These are phyloP conservation scores for Choristoneura fumiferana DNA, from an alignment of 1,140 invertebrate species.

Conservation along the genomic window DNA sequence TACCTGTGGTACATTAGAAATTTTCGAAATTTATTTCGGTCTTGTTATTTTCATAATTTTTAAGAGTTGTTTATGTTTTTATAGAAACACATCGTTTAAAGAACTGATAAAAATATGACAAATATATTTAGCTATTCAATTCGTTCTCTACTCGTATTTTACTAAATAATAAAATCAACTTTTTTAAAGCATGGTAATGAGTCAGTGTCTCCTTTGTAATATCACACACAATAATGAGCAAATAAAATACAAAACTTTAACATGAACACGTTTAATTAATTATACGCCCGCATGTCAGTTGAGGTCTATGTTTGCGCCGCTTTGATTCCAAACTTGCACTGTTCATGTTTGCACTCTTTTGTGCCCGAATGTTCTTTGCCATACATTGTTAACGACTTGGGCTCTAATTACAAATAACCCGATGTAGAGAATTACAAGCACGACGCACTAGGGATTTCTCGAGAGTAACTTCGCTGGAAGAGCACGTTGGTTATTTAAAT, in stretches of 20 bases:
- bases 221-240: conserved; percentile 6
- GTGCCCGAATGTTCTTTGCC: conserved; percentile 9
- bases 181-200: too few relatives aligned
- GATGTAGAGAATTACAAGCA: neutral
- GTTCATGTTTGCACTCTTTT: conserved; percentile 35
- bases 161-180: too few relatives aligned
- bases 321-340: conserved; percentile 41
- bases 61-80: too few relatives aligned
- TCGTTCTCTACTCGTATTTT: too few relatives aligned
- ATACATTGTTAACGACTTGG: conserved; percentile 11
- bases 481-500: neutral
- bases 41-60: too few relatives aligned
- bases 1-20: too few relatives aligned
- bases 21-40: too few relatives aligned
- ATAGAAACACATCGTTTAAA: too few relatives aligned
- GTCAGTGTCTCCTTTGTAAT: neutral
- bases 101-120: too few relatives aligned
- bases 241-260: conserved; percentile 14
- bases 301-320: conserved; percentile 46
- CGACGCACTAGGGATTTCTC: neutral
- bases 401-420: conserved; percentile 14
- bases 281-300: conserved; percentile 39
- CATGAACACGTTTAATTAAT: conserved; percentile 41
- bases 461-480: neutral
- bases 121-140: too few relatives aligned